Evolutionary conservation across 53 echinoderm and acorn worm species (phyloP).

Genomic region (Hippasteria phrygiana): DNA sequence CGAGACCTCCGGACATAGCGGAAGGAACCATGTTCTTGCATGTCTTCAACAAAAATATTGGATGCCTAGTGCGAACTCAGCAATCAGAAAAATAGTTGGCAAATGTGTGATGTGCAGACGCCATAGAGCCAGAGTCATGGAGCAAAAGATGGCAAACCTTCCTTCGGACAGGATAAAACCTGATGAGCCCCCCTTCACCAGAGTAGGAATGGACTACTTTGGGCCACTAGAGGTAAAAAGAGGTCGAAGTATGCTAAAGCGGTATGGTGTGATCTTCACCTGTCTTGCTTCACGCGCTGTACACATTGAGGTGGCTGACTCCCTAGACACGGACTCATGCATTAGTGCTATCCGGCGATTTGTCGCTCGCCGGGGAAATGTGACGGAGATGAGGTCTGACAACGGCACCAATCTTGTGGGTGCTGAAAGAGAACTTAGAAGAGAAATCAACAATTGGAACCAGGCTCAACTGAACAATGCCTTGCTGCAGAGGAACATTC

Average conservation of each 20-base stretch:
- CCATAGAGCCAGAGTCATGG: not conserved
- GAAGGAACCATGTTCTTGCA: constrained; percentile 48
- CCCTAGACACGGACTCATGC: constrained; percentile 69
- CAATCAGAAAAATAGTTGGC: constrained; percentile 31
- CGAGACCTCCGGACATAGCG: constrained; percentile 1
- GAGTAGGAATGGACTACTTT: too few relatives aligned
- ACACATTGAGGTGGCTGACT: constrained; percentile 67
- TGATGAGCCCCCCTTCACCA: too few relatives aligned
- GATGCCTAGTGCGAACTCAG: constrained; percentile 31
- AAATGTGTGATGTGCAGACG: constrained; percentile 21
- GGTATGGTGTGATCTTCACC: constrained; percentile 68
- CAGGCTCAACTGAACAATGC: constrained; percentile 56
- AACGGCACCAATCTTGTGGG: constrained; percentile 75
- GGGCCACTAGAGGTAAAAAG: too few relatives aligned
- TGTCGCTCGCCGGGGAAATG: constrained; percentile 63
- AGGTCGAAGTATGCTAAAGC: too few relatives aligned
- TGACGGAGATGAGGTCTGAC: constrained; percentile 60
- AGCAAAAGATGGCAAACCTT: constrained; percentile 28
- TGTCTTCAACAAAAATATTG: constrained; percentile 29
- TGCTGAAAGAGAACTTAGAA: constrained; percentile 64
- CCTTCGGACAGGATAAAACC: too few relatives aligned
- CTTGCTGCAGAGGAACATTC: constrained; percentile 59
- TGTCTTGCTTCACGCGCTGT: too few relatives aligned
- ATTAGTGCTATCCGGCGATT: constrained; percentile 76
- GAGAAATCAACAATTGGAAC: constrained; percentile 66